These are phyloP conservation scores for Uromys caudimaculatus DNA, from an alignment of 2,797 vertebrate genomes.

Conservation along the genomic window DNA sequence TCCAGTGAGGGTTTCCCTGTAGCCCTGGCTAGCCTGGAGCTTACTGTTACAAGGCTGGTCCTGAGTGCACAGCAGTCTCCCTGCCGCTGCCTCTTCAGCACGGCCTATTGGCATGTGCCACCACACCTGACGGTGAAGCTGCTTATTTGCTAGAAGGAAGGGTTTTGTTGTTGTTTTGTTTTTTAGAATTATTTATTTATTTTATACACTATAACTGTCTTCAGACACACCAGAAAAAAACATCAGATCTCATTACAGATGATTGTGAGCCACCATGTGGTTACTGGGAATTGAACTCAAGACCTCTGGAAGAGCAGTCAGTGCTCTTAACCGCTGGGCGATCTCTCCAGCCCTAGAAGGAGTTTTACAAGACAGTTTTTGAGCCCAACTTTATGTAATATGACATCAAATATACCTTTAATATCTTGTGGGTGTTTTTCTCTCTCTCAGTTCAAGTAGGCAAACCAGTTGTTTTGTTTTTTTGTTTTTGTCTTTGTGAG, in stretches of 20 bases:
- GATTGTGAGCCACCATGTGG: no score
- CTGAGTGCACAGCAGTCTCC: background rate
- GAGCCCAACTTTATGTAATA: constrained; percentile 22
- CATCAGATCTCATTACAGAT: no score
- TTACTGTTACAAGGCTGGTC: background rate
- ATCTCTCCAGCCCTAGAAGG: background rate
- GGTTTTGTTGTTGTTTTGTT: no score
- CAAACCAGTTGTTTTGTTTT: background rate
- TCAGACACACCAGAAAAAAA: no score
- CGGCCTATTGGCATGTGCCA: background rate
- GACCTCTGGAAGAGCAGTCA: no score
- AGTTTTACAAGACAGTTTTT: background rate
- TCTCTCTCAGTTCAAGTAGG: background rate
- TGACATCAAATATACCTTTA: background rate
- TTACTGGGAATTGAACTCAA: no score
- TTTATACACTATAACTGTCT: no score
- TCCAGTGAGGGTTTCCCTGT: background rate
- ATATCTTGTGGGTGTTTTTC: background rate
- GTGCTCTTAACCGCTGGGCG: no score
- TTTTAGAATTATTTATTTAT: no score
- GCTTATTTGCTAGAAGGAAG: background rate
- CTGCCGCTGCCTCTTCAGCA: background rate
- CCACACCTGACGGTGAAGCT: background rate
- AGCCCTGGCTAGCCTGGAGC: background rate
- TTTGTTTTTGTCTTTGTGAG: background rate